Conservation (phyloP, 2,113 vertebrate species). For the Catagonus wagneri region DNA sequence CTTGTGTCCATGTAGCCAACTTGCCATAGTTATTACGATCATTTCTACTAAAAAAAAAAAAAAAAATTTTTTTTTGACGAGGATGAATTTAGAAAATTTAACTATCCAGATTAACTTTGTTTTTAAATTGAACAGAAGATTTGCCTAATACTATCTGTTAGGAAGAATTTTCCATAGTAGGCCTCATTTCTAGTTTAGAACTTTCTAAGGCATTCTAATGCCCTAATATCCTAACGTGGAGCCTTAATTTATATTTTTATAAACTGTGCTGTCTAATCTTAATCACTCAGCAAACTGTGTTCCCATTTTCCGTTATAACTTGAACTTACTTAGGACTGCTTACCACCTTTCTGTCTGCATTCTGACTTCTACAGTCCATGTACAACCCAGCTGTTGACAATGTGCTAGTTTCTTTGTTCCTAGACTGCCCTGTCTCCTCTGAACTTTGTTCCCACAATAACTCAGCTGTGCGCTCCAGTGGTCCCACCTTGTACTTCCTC, state of each 20-base stretch:
- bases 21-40: neutral
- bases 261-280: neutral
- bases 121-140: neutral
- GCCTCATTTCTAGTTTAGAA: neutral
- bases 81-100: conserved; percentile 25
- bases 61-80: conserved; percentile 17
- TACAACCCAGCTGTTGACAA: neutral
- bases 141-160: neutral
- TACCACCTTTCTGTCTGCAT: neutral
- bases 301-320: neutral
- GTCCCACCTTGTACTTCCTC: neutral
- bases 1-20: neutral
- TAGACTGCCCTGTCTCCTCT: neutral
- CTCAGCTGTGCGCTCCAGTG: neutral
- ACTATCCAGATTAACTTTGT: neutral
- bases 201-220: neutral
- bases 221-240: neutral
- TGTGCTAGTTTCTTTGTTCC: neutral
- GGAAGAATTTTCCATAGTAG: neutral
- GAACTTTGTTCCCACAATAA: neutral
- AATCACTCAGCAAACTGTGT: neutral
- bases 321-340: neutral
- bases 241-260: neutral
- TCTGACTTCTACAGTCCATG: neutral
- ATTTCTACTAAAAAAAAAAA: conserved; percentile 28